Percentiles rank a stretch among this genome's conserved stretches.
Conservation (phyloP, 1,140 invertebrate genomes). For the Heliconius congener region DNA sequence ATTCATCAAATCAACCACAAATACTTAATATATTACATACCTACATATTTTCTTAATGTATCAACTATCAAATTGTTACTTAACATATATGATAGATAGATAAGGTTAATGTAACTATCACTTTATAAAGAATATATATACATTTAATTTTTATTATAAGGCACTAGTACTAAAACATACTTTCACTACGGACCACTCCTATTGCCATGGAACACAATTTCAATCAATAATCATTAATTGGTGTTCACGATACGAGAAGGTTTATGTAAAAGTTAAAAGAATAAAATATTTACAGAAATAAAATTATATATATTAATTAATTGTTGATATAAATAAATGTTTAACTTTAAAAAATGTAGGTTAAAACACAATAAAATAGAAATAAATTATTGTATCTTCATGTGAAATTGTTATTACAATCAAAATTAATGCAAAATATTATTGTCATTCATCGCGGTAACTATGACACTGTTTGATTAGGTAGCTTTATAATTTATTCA, state of each 20-base stretch:
- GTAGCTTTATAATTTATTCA: neutral
- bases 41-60: slow-evolving; percentile 1
- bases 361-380: too few relatives aligned
- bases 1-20: neutral
- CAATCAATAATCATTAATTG: neutral
- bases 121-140: neutral
- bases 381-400: too few relatives aligned
- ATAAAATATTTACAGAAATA: too few relatives aligned
- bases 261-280: too few relatives aligned
- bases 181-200: neutral
- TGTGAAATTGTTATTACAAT: neutral
- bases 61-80: neutral
- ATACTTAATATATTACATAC: neutral
- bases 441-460: neutral
- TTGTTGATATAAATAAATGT: too few relatives aligned
- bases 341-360: too few relatives aligned
- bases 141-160: too few relatives aligned
- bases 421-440: neutral
- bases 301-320: too few relatives aligned
- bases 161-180: neutral
- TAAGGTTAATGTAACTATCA: neutral
- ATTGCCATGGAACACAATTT: neutral
- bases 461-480: neutral
- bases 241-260: too few relatives aligned
- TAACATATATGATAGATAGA: neutral